Conservation (phyloP, 2,113 vertebrate genomes). For the Pithys albifrons region DNA sequence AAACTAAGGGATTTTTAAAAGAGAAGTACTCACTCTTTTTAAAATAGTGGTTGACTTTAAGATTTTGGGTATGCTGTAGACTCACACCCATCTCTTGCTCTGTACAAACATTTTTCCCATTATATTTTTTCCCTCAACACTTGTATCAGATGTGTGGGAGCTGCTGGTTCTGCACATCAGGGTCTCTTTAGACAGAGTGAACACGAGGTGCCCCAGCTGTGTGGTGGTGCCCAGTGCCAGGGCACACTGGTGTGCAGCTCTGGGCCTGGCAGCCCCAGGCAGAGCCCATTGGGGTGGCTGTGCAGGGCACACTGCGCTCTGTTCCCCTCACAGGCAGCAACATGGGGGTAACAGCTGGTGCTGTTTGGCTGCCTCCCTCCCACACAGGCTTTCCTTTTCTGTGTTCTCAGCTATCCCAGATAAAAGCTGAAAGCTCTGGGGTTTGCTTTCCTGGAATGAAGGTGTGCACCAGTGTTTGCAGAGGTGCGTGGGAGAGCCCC, state of each 20-base stretch:
- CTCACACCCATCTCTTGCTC: background rate
- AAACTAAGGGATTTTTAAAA: background rate
- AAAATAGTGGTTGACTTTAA: background rate
- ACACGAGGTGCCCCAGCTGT: rapidly evolving
- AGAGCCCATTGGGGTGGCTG: background rate
- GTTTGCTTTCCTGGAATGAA: background rate
- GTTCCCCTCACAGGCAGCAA: background rate
- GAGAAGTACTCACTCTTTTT: background rate
- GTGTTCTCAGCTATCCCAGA: background rate
- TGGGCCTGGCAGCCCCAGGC: background rate
- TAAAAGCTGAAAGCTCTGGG: background rate
- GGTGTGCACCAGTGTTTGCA: background rate
- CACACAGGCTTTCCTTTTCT: background rate
- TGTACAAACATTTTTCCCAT: background rate
- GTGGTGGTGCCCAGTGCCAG: background rate
- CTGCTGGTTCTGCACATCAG: background rate
- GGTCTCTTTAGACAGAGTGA: background rate
- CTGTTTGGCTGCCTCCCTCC: background rate
- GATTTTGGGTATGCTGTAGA: background rate
- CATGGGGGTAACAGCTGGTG: background rate
- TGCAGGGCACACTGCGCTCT: background rate
- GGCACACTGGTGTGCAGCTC: background rate
- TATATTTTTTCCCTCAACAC: background rate
- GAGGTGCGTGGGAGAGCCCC: background rate
- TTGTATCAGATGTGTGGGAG: background rate